Evolutionary conservation across 2,888 invertebrate genomes (phyloP), one percentile per base, ranked within the genome.

Genomic region (Salpingus planirostris): DNA sequence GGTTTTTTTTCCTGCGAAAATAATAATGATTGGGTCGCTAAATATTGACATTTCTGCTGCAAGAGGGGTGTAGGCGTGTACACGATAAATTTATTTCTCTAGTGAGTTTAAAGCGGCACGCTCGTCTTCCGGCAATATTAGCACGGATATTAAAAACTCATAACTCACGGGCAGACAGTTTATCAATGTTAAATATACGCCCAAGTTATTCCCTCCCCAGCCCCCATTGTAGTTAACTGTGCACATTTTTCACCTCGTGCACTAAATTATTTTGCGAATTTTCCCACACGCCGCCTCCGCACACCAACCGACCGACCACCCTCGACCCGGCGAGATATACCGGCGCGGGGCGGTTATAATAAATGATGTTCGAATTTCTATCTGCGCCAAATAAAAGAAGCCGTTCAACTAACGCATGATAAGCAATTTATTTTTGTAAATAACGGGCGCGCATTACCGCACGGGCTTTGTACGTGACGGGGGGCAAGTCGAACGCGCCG

Each of bases 81-180:
- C n/a, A 27, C 3, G 22, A 21, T 21, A 21, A 21, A 21, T 21
- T 21, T 21, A 21, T 21, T n/a, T 21, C n/a, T n/a, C n/a, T n/a
- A n/a, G n/a, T n/a, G n/a, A n/a, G n/a, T 30, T 28, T 28, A 21
- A 31, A 41, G 44, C 15, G 29, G 11, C 26, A 6, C 44, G 36
- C 43, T 33, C 40, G 38, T 38, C 38, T 36, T 43, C 39, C 40
- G 37, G 43, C 39, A 44, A 47, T 54, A 54, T 54, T 52, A 52
- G 50, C 49, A 38, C 41, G 43, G 50, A 55, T 57, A 57, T 55
- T 55, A 57, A 57, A 57, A 55, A 49, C 54, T 50, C 57, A 55
- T 57, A 55, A 57, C 47, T 57, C 53, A 57, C 38, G 38, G 33
- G 33, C 37, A 46, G 52, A 55, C 56, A 52, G 51, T 53, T 56